Conservation (phyloP, 2,888 invertebrate genomes). For the Chrysolina oricalcia region DNA sequence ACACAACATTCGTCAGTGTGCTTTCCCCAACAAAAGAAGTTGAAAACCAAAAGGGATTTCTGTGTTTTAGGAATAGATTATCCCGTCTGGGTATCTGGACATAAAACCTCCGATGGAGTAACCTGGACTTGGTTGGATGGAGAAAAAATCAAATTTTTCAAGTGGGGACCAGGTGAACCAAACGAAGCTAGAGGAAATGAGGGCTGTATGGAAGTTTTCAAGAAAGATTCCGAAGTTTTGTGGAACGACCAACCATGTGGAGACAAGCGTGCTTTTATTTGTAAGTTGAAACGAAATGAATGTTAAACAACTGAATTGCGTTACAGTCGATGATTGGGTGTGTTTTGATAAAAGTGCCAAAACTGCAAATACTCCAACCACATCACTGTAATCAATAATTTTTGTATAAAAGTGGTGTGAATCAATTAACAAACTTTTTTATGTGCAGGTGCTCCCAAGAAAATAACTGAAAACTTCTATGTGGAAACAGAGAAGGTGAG, state of each 20-base stretch:
- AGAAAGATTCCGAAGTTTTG: neutral
- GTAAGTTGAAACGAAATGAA: constrained; percentile 29
- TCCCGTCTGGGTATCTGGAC: constrained; percentile 33
- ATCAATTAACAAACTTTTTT: too few species aligned
- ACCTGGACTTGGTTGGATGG: constrained; percentile 35
- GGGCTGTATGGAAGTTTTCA: constrained; percentile 34
- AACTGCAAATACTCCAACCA: neutral
- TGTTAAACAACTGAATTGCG: neutral
- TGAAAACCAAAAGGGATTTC: too few species aligned
- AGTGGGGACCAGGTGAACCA: constrained; percentile 34
- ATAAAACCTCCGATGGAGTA: neutral
- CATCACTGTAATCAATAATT: too few species aligned
- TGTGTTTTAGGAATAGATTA: neutral
- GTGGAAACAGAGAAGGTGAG: too few species aligned
- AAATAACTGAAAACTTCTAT: too few species aligned
- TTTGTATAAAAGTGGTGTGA: too few species aligned
- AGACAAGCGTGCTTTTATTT: constrained; percentile 34
- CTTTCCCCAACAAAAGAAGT: too few species aligned
- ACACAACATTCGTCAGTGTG: too few species aligned
- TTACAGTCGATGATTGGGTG: neutral
- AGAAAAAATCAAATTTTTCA: neutral
- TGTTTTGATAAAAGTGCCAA: neutral
- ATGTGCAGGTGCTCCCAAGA: too few species aligned
- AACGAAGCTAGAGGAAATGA: constrained; percentile 31
- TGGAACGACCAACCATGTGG: too few species aligned